phyloP scores from a whole-genome alignment of 2,113 vertebrate species.

The Xiphophorus hellerii region DNA sequence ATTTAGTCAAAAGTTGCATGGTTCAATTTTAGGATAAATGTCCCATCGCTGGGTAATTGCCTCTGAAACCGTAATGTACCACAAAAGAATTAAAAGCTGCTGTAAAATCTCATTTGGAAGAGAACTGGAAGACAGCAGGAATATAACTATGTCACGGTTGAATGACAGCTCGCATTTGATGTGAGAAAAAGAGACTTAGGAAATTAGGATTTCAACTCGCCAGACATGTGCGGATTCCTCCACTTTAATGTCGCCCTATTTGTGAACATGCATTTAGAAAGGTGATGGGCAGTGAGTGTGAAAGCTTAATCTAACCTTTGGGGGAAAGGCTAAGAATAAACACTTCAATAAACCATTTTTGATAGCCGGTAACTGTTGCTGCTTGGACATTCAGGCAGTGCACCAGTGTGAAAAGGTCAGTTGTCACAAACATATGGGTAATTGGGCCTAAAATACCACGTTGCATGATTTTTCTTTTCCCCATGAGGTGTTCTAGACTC shows the following conservation, averaged over 20 bases:
- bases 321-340: constrained; percentile 73
- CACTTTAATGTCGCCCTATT: constrained; percentile 24
- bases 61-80: constrained; percentile 59
- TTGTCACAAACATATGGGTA: constrained; percentile 73
- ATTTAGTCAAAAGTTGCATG: constrained; percentile 67
- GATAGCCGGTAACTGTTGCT: constrained; percentile 67
- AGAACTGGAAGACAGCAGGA: constrained; percentile 45
- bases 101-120: constrained; percentile 47
- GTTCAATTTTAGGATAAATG: constrained; percentile 60
- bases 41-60: constrained; percentile 63
- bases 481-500: constrained; percentile 32
- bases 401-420: constrained; percentile 73
- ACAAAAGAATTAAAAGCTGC: constrained; percentile 49
- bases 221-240: constrained; percentile 32
- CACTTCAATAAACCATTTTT: constrained; percentile 73
- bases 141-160: constrained; percentile 46
- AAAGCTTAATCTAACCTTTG: constrained; percentile 71
- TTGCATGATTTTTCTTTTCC: constrained; percentile 66
- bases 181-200: constrained; percentile 35
- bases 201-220: constrained; percentile 44
- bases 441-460: constrained; percentile 76
- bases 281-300: constrained; percentile 50
- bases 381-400: constrained; percentile 62
- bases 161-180: constrained; percentile 40
- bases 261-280: constrained; percentile 54